A percentile compares a stretch with the other conserved stretches of the same genome.
phyloP scores from a whole-genome alignment of 2,113 vertebrate species.

The Boleophthalmus pectinirostris region DNA sequence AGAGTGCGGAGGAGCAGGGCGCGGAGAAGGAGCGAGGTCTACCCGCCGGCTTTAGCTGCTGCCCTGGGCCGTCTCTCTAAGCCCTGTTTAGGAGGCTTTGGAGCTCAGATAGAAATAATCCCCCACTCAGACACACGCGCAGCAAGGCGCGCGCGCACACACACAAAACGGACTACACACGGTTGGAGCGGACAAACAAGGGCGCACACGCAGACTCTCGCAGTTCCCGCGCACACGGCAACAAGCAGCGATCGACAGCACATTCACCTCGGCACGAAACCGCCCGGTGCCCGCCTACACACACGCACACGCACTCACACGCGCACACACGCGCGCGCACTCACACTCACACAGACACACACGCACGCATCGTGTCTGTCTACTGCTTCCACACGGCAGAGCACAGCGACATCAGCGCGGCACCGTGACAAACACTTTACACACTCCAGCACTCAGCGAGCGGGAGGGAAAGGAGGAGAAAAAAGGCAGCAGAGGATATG shows the following conservation, averaged over 20 bases:
- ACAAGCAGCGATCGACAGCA: constrained; percentile 55
- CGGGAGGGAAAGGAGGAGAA: constrained; percentile 42
- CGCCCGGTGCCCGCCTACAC: constrained; percentile 55
- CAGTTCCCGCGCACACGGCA: constrained; percentile 29
- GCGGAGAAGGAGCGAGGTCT: constrained; percentile 33
- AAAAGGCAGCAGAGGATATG: constrained; percentile 61
- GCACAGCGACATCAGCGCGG: constrained; percentile 70
- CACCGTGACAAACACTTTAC: constrained; percentile 77
- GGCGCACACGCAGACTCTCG: constrained; percentile 14
- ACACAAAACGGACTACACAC: constrained; percentile 31
- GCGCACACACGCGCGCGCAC: constrained; percentile 21
- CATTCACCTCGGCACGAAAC: constrained; percentile 63
- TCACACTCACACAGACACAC: constrained; percentile 13
- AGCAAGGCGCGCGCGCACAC: constrained; percentile 29
- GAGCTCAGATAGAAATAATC: constrained; percentile 80
- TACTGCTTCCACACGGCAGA: constrained; percentile 60
- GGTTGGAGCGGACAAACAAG: constrained; percentile 51
- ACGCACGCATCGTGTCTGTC: constrained; percentile 39
- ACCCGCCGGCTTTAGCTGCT: constrained; percentile 72
- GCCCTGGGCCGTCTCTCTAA: constrained; percentile 79
- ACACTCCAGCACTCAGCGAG: constrained; percentile 70
- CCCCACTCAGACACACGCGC: constrained; percentile 71
- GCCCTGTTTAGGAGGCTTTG: constrained; percentile 79
- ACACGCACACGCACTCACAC: constrained; percentile 14
- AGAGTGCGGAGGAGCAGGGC: constrained; percentile 19